phyloP scores from a whole-genome alignment of 2,888 invertebrate species.

The Dugesia japonica region DNA sequence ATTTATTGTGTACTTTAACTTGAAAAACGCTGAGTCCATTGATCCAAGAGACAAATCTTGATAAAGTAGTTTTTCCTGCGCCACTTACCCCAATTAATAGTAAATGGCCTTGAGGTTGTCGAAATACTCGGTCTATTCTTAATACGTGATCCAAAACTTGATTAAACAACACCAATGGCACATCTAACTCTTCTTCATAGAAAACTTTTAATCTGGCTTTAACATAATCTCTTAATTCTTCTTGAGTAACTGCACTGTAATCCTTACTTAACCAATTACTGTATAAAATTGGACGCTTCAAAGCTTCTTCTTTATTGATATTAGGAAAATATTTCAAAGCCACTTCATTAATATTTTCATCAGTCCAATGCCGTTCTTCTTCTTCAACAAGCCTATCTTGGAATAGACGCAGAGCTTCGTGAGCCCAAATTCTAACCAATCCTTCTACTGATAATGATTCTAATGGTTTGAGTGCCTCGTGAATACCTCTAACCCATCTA shows the following conservation, averaged over 20 bases:
- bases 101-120: conserved; percentile 93
- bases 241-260: conserved; percentile 83
- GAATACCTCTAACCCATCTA: conserved; percentile 94
- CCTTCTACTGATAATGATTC: conserved; percentile 80
- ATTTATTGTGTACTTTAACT: conserved; percentile 96
- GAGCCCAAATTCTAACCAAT: conserved; percentile 91
- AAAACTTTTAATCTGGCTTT: conserved; percentile 89
- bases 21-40: conserved; percentile 87
- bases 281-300: conserved; percentile 84
- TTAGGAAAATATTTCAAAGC: conserved; percentile 77
- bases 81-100: conserved; percentile 93
- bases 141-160: conserved; percentile 95
- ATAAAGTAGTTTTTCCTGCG: conserved; percentile 93
- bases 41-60: conserved; percentile 98
- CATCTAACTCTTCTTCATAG: conserved; percentile 96
- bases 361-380: conserved; percentile 84
- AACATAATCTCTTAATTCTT: conserved; percentile 83
- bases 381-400: conserved; percentile 65
- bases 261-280: conserved; percentile 98
- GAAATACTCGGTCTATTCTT: conserved; percentile 92
- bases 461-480: conserved; percentile 84
- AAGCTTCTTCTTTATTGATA: conserved; percentile 65
- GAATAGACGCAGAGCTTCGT: conserved; percentile 64
- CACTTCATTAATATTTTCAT: conserved; percentile 72
- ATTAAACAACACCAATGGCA: conserved; percentile 88